These are phyloP conservation scores for Ametastegia equiseti DNA, from an alignment of 2,888 invertebrate genomes.

Conservation along the genomic window DNA sequence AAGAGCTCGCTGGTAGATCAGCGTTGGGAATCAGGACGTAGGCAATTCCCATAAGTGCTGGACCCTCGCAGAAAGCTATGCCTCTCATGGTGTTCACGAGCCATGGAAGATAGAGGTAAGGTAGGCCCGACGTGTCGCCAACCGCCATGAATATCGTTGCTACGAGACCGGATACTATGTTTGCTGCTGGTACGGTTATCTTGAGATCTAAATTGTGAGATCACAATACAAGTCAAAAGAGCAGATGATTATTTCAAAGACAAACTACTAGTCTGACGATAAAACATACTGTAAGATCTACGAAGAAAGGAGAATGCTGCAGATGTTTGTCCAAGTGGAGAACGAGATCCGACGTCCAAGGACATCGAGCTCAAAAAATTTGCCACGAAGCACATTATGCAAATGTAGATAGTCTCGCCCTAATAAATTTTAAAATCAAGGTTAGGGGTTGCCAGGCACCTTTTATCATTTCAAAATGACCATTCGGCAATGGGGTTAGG, in stretches of 20 bases:
- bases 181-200: slow-evolving; percentile 60
- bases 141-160: slow-evolving; percentile 61
- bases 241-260: not conserved
- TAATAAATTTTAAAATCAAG: slow-evolving; percentile 28
- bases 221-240: not conserved
- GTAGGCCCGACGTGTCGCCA: slow-evolving; percentile 60
- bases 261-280: not conserved
- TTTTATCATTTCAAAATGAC: not conserved
- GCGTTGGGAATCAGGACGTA: slow-evolving; percentile 59
- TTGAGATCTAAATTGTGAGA: slow-evolving; percentile 59
- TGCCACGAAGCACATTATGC: slow-evolving; percentile 62
- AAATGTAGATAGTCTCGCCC: slow-evolving; percentile 60
- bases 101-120: slow-evolving; percentile 68
- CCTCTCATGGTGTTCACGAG: slow-evolving; percentile 64
- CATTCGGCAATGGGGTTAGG: not conserved
- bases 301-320: slow-evolving; percentile 45
- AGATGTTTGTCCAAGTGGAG: slow-evolving; percentile 54
- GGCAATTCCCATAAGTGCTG: slow-evolving; percentile 59
- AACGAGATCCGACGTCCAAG: slow-evolving; percentile 62
- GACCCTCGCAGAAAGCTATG: slow-evolving; percentile 63
- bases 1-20: slow-evolving; percentile 59
- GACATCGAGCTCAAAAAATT: slow-evolving; percentile 63
- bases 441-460: not conserved
- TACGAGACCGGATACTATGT: slow-evolving; percentile 61
- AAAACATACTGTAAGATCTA: slow-evolving; percentile 8